Percentiles rank a stretch among this genome's conserved stretches.
These are phyloP conservation scores for Melikaiella ostensackeni DNA, from an alignment of 2,888 invertebrate genomes.

Conservation along the genomic window DNA sequence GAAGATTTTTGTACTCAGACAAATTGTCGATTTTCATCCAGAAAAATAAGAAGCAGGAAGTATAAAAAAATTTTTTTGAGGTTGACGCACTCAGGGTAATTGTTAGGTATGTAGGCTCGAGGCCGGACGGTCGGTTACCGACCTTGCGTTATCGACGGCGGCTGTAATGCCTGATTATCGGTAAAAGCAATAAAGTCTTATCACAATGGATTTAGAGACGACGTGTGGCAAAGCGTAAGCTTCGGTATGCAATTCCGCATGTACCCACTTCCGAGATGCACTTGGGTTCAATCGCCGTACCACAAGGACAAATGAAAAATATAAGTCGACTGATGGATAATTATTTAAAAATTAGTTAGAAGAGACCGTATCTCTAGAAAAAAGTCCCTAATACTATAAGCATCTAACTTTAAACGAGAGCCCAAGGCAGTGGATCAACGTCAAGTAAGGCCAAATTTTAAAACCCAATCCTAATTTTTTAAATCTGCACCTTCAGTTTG, in stretches of 20 bases:
- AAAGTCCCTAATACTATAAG: too few relatives aligned
- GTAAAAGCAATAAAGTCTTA: conserved; percentile 62
- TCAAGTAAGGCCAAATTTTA: too few relatives aligned
- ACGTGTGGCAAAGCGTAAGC: conserved; percentile 52
- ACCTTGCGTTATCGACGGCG: conserved; percentile 62
- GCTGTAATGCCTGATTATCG: conserved; percentile 63
- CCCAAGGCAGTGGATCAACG: too few relatives aligned
- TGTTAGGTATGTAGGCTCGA: neutral
- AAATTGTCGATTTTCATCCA: too few relatives aligned
- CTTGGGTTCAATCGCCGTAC: conserved; percentile 11
- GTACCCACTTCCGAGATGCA: conserved; percentile 18
- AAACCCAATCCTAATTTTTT: too few relatives aligned
- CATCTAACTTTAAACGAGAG: too few relatives aligned
- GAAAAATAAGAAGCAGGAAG: conserved; percentile 8
- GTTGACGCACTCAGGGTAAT: conserved; percentile 25
- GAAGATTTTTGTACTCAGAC: too few relatives aligned
- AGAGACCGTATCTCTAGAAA: too few relatives aligned
- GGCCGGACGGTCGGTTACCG: conserved; percentile 61
- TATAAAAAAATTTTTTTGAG: neutral
- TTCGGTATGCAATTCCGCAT: conserved; percentile 6
- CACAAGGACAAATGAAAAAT: neutral
- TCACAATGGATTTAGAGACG: conserved; percentile 60
- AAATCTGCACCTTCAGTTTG: too few relatives aligned
- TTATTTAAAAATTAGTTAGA: neutral
- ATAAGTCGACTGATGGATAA: neutral